Evolutionary conservation across 1,140 invertebrate genomes (phyloP).

Genomic region (Trissolcus basalis): DNA sequence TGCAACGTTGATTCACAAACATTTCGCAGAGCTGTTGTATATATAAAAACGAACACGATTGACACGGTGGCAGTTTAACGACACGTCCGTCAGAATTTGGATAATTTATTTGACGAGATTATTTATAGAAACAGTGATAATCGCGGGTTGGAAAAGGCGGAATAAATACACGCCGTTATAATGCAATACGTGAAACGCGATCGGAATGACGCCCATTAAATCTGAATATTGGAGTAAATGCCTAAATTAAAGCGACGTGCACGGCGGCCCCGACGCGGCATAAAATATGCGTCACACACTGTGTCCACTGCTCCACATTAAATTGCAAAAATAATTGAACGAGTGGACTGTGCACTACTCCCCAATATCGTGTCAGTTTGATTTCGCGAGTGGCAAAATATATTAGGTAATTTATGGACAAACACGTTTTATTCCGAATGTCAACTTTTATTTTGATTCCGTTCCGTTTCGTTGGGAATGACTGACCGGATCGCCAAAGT

Average conservation of each 20-base stretch:
- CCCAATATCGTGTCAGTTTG: constrained; percentile 28
- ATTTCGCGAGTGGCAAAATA: constrained; percentile 34
- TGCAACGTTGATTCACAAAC: too few species aligned
- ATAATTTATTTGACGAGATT: constrained; percentile 44
- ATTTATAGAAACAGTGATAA: constrained; percentile 51
- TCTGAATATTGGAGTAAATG: constrained; percentile 59
- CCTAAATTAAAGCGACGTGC: constrained; percentile 54
- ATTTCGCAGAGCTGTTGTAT: too few species aligned
- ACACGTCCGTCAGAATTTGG: constrained; percentile 10
- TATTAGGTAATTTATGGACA: constrained; percentile 54
- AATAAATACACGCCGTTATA: constrained; percentile 46
- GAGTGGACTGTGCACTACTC: constrained; percentile 1
- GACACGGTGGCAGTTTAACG: neutral
- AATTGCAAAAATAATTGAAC: constrained; percentile 59
- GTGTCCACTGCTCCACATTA: constrained; percentile 31
- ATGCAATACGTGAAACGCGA: constrained; percentile 53
- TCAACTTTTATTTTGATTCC: constrained; percentile 31
- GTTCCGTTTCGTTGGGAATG: neutral
- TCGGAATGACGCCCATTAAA: constrained; percentile 55
- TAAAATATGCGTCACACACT: constrained; percentile 51
- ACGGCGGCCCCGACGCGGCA: constrained; percentile 38
- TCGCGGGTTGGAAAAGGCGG: constrained; percentile 30
- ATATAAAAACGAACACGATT: neutral
- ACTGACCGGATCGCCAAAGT: constrained; percentile 21
- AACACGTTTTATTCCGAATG: constrained; percentile 35